These are phyloP conservation scores for Folsomia manolachei DNA, from an alignment of 2,888 invertebrate genomes.

Conservation along the genomic window DNA sequence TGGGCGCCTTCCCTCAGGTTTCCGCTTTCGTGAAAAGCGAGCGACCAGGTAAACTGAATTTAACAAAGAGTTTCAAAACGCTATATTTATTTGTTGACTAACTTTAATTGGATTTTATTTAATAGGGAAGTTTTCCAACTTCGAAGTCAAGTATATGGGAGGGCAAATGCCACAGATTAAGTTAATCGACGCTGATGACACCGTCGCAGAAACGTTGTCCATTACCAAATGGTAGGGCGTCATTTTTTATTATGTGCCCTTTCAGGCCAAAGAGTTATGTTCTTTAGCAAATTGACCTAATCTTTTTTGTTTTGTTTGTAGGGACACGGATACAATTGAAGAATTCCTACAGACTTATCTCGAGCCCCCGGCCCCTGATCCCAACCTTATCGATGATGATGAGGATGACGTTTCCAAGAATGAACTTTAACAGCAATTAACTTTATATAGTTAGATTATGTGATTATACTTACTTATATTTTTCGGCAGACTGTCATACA, in stretches of 20 bases:
- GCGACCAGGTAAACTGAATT: too few species aligned
- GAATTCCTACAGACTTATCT: conserved; percentile 92
- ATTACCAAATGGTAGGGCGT: conserved; percentile 81
- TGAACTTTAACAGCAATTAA: conserved; percentile 32
- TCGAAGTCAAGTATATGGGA: conserved; percentile 86
- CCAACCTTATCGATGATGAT: not conserved
- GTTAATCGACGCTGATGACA: conserved; percentile 55
- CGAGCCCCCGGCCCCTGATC: conserved; percentile 46
- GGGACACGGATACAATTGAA: conserved; percentile 97
- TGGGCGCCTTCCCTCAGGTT: conserved; percentile 88
- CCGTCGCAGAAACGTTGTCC: conserved; percentile 60
- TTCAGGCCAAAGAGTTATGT: not conserved
- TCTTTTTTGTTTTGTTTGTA: conserved; percentile 53
- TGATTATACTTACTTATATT: too few species aligned
- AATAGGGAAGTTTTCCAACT: conserved; percentile 85
- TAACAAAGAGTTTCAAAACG: too few species aligned
- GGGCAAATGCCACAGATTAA: conserved; percentile 93
- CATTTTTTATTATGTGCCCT: not conserved
- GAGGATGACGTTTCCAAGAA: conserved; percentile 20
- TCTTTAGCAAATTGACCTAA: not conserved
- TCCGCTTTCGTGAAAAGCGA: conserved; percentile 93
- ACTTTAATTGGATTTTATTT: too few species aligned
- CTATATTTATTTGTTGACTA: too few species aligned
- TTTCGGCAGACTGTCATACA: too few species aligned
- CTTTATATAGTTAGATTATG: too few species aligned